Conservation (phyloP, 1,140 invertebrate genomes). For the Zaprionus ghesquierei region DNA sequence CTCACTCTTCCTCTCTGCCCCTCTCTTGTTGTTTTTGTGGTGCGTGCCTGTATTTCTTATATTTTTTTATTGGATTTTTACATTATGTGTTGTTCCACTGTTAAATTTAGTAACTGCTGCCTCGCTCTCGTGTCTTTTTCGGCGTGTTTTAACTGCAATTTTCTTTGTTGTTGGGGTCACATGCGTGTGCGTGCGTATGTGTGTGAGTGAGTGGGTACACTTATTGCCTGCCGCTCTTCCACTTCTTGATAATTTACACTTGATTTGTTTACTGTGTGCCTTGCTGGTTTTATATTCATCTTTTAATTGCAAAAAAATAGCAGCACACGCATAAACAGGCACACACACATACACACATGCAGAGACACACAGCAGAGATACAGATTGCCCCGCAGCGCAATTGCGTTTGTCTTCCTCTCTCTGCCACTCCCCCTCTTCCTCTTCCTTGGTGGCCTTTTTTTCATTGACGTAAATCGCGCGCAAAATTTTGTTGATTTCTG, state of each 20-base stretch:
- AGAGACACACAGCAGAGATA: neutral
- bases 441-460: constrained; percentile 45
- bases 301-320: constrained; percentile 67
- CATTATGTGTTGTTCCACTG: constrained; percentile 65
- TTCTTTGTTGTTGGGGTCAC: constrained; percentile 31
- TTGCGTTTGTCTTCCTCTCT: constrained; percentile 4
- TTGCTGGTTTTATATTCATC: constrained; percentile 55
- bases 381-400: neutral
- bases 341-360: neutral
- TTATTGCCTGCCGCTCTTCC: constrained; percentile 22
- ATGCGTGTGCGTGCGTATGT: constrained; percentile 3
- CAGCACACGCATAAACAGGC: constrained; percentile 21
- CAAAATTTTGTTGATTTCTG: constrained; percentile 70
- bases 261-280: constrained; percentile 67
- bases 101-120: constrained; percentile 51
- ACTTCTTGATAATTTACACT: constrained; percentile 69
- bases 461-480: constrained; percentile 78
- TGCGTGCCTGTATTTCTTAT: constrained; percentile 39
- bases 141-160: constrained; percentile 36
- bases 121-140: constrained; percentile 8
- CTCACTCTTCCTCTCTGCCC: constrained; percentile 16
- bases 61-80: constrained; percentile 62
- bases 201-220: neutral
- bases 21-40: constrained; percentile 46
- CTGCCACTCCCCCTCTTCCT: neutral